Evolutionary conservation across 2,888 invertebrate species (phyloP), one percentile per base, ranked within the genome.

Genomic region (Imbricaverruca yamaguchii): DNA sequence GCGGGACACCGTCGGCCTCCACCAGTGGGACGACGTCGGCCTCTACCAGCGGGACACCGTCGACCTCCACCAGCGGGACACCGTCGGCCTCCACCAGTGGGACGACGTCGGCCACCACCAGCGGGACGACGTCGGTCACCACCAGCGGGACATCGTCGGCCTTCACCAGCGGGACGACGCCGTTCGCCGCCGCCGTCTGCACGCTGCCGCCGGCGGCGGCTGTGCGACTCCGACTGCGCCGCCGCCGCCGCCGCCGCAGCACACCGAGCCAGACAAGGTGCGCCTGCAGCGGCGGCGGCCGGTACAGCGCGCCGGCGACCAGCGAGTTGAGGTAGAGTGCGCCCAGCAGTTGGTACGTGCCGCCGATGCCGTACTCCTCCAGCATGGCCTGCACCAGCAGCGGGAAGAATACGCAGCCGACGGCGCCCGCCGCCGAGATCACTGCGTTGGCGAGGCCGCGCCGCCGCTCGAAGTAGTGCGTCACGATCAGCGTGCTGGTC

Each of bases 371-470:
- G 53, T 53, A 53, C 39, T 69, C 69, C 53, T 69, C 69, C 69
- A 69, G 69, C 98, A 99, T 97, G 86, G 91, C 91, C 85, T 91
- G 89, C 81, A 99, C 89, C 85, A 99, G 94, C 84, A 92, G 92
- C 53, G 92, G 88, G 0, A 94, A 97, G 89, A 99, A 99, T n/a
- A 96, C 97, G 80, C 96, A 96, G 59, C 93, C 93, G 83, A 96
- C 91, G 0, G 98, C 98, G 25, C 98, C 93, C 81, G 98, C 98
- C 81, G 96, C 97, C 92, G 86, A 1, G 85, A 53, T 69, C 15
- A 39, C 18, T 18, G 69, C 13, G 69, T 69, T 69, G 15, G 69
- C 69, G 11, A 69, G 53, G 7, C 69, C 69, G 53, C 69, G 69
- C 1, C 69, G 69, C 69, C 53, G 39, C 69, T 8, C 53, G 18